phyloP scores from a whole-genome alignment of 2,888 invertebrate species.

The Mesorhabditis sp. region DNA sequence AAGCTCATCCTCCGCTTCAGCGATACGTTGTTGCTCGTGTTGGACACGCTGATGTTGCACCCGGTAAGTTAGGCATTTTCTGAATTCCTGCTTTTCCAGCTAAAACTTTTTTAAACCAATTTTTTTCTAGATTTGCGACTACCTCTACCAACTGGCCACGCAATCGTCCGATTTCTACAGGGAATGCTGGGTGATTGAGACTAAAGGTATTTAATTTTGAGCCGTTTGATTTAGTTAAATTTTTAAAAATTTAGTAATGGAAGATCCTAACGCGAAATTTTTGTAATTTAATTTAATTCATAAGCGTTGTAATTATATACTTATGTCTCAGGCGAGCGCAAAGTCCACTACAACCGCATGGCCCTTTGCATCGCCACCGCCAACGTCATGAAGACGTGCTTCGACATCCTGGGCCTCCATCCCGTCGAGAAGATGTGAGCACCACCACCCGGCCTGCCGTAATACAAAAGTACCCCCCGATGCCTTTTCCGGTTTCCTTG shows the following conservation, averaged over 20 bases:
- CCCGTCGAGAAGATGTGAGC: constrained; percentile 82
- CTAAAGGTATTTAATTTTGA: constrained; percentile 65
- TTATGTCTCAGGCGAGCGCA: constrained; percentile 9
- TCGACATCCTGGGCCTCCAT: constrained; percentile 83
- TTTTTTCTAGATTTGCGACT: constrained; percentile 77
- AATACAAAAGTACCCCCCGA: too few relatives aligned
- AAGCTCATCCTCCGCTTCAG: constrained; percentile 80
- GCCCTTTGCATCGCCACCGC: constrained; percentile 89
- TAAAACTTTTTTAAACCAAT: not conserved
- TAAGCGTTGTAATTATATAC: not conserved
- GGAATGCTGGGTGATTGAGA: constrained; percentile 92
- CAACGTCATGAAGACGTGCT: constrained; percentile 78
- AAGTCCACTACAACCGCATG: constrained; percentile 78
- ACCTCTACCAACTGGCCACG: constrained; percentile 86
- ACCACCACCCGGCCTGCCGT: too few relatives aligned
- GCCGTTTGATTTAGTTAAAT: constrained; percentile 31
- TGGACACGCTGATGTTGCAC: constrained; percentile 62
- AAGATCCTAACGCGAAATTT: constrained; percentile 9
- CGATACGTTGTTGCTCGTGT: constrained; percentile 77
- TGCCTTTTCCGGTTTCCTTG: too few relatives aligned
- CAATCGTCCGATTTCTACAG: constrained; percentile 95
- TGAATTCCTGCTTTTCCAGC: not conserved
- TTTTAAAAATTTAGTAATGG: constrained; percentile 7
- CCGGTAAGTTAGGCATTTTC: constrained; percentile 56
- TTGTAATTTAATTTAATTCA: constrained; percentile 10